Evolutionary conservation across 2,797 vertebrate species (phyloP).

Genomic region (Brotogeris chrysoptera): DNA sequence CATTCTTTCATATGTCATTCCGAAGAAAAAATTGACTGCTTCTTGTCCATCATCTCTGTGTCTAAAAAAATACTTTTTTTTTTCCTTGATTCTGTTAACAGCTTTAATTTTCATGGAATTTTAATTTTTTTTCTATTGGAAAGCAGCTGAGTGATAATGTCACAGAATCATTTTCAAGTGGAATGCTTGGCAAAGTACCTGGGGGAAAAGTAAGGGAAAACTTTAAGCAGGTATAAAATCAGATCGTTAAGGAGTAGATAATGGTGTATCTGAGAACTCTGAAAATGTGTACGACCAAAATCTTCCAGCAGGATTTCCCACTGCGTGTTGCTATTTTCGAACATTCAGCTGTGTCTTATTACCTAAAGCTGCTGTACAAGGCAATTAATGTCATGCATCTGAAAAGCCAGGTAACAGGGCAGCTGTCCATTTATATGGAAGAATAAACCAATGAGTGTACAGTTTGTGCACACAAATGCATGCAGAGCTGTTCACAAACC

Average conservation of each 20-base stretch:
- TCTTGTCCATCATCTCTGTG: not conserved
- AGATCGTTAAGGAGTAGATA: not conserved
- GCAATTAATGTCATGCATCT: not conserved
- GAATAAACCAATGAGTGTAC: not conserved
- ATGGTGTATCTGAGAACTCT: not conserved
- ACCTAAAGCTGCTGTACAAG: not conserved
- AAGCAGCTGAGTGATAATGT: not conserved
- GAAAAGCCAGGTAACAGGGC: not conserved
- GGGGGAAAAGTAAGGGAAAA: not conserved
- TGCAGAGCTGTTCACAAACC: not conserved
- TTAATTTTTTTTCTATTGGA: not conserved
- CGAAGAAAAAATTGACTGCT: not conserved
- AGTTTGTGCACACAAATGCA: not conserved
- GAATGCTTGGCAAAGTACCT: not conserved
- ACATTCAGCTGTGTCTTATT: not conserved
- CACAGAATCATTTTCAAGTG: not conserved
- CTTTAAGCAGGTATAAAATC: not conserved
- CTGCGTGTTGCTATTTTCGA: not conserved
- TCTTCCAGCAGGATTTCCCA: constrained; percentile 15
- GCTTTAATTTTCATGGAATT: not conserved
- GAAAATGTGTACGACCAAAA: not conserved
- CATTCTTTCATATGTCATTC: not conserved
- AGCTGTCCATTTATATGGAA: not conserved
- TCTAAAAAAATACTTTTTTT: not conserved
- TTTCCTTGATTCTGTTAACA: not conserved